phyloP scores from a whole-genome alignment of 2,113 vertebrate genomes.

The Ciconia boyciana region DNA sequence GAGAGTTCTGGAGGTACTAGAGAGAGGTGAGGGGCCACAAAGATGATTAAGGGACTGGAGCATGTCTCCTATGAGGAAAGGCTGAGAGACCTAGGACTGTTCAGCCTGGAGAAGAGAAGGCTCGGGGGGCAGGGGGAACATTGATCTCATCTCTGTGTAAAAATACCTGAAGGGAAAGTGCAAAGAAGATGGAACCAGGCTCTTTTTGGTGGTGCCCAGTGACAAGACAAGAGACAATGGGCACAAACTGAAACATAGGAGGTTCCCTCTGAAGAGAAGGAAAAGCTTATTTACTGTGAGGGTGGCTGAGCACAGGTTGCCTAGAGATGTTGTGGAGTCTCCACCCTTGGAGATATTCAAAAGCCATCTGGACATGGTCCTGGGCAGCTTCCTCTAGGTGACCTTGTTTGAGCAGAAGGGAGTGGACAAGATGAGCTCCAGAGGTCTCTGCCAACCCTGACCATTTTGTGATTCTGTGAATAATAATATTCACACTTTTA shows the following conservation, averaged over 20 bases:
- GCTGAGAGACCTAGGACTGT: background rate
- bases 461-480: background rate
- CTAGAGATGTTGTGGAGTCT: background rate
- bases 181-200: background rate
- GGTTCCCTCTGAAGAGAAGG: background rate
- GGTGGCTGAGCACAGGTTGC: background rate
- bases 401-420: background rate
- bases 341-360: background rate
- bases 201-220: background rate
- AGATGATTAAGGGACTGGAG: background rate
- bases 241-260: background rate
- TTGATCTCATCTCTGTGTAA: background rate
- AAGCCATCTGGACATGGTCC: background rate
- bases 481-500: background rate
- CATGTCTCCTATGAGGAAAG: background rate
- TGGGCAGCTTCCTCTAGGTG: background rate
- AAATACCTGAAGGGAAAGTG: background rate
- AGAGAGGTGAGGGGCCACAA: too few relatives aligned
- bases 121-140: fast-evolving
- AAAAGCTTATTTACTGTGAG: background rate
- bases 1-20: background rate
- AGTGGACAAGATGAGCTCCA: background rate
- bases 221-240: background rate
- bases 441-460: background rate
- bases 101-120: background rate